These are phyloP conservation scores for Sebastes schlegelii DNA, from an alignment of 2,113 vertebrate species.

Conservation along the genomic window DNA sequence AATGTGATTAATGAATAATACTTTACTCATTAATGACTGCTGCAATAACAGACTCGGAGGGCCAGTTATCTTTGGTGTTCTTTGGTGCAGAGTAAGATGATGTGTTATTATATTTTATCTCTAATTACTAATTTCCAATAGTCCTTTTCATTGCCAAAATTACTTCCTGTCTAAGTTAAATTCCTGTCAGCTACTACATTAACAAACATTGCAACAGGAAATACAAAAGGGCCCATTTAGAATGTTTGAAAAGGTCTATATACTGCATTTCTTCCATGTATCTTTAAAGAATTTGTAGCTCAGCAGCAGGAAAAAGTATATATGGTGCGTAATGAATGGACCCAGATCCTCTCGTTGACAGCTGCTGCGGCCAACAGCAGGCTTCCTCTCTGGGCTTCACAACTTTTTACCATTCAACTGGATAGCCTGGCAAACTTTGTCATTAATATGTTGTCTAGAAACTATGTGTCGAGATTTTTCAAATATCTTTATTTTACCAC, in stretches of 20 bases:
- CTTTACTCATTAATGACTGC: neutral
- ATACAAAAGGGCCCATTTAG: no score
- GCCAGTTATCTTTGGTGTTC: neutral
- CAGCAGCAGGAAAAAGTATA: neutral
- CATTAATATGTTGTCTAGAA: constrained; percentile 2
- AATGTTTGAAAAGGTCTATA: no score
- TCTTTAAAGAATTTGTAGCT: neutral
- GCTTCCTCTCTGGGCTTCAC: constrained; percentile 17
- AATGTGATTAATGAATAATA: neutral
- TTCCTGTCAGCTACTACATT: no score
- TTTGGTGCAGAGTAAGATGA: neutral
- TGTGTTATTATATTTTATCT: neutral
- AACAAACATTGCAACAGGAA: no score
- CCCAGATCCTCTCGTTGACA: constrained; percentile 47
- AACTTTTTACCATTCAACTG: constrained; percentile 25
- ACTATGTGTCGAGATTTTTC: neutral
- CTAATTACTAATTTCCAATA: neutral
- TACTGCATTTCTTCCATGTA: neutral
- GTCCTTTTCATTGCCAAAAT: no score
- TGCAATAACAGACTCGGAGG: neutral
- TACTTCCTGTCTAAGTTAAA: no score
- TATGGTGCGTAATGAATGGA: neutral
- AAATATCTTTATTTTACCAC: neutral
- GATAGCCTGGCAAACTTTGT: neutral
- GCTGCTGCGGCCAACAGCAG: constrained; percentile 37